Evolutionary conservation across 2,888 invertebrate genomes (phyloP), one percentile per base, ranked within the genome.

Genomic region (Caenorhabditis uteleia): DNA sequence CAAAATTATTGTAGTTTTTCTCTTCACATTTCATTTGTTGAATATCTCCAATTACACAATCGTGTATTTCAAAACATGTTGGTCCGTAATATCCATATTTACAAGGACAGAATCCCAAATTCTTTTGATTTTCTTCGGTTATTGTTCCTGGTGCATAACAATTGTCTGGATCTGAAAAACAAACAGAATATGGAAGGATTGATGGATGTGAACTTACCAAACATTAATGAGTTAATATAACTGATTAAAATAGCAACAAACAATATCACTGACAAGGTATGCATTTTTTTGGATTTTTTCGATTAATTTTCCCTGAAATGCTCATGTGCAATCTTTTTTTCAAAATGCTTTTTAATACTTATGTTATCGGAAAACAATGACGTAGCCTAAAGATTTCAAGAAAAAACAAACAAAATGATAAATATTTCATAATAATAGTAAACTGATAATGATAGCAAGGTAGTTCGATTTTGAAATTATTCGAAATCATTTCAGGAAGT

Each of bases 111-210:
- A 31, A 53, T 8, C 49, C 53, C 3, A 59, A 16, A 26, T 53
- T 48, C n/a, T 44, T 43, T 16, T 51, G 42, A n/a, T 53, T 45
- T 12, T 55, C 51, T 18, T 50, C 39, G 8, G 44, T 47, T 18
- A 43, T 34, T 7, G 60, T 61, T 45, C 60, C 60, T 12, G 60
- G 49, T 16, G 45, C 60, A 36, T 61, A 61, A 20, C 60, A 61
- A 31, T 58, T 50, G 20, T 58, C 33, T 23, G 50, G 49, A 18
- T 54, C 54, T 61, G 39, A 47, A 53, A 26, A 42, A 1, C 6
- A 7, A n/a, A n/a, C 10, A 16, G 5, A 34, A n/a, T 34, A 4
- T 34, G 4, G 14, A 34, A n/a, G n/a, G n/a, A n/a, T n/a, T n/a
- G n/a, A n/a, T n/a, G n/a, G n/a, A 10, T 34, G 4, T 16, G 16